phyloP scores from a whole-genome alignment of 1,140 invertebrate genomes.

The Araneus ventricosus region DNA sequence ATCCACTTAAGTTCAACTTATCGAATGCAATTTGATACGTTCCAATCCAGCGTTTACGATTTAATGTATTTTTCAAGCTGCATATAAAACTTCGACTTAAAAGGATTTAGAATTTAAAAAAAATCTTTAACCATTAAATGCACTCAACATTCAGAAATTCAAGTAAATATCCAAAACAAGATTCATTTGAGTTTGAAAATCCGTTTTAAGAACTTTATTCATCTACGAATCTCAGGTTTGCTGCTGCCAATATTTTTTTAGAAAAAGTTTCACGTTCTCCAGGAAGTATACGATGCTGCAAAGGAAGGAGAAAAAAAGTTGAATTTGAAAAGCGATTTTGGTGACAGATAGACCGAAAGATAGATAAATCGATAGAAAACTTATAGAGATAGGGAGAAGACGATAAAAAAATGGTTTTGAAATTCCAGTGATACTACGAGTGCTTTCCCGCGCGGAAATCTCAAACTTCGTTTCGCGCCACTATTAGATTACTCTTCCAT shows the following conservation, averaged over 20 bases:
- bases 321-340: not conserved
- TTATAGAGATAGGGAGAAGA: not conserved
- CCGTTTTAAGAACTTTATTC: not conserved
- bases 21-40: not conserved
- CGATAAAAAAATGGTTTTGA: constrained; percentile 12
- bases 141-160: not conserved
- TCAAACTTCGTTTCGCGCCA: not conserved
- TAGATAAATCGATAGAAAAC: constrained; percentile 7
- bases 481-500: not conserved
- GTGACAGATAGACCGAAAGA: not conserved
- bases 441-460: constrained; percentile 9
- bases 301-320: too few relatives aligned
- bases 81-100: not conserved
- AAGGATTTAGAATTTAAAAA: not conserved
- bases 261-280: not conserved
- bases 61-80: not conserved
- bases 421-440: not conserved
- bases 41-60: not conserved
- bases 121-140: not conserved
- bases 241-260: too few relatives aligned
- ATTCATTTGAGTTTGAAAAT: not conserved
- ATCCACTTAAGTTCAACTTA: not conserved
- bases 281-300: too few relatives aligned
- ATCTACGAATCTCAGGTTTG: not conserved
- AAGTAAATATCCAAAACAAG: not conserved